Base-by-base conservation (phyloP, 2,113 vertebrate genomes). In the Lamprologus sp. region DNA sequence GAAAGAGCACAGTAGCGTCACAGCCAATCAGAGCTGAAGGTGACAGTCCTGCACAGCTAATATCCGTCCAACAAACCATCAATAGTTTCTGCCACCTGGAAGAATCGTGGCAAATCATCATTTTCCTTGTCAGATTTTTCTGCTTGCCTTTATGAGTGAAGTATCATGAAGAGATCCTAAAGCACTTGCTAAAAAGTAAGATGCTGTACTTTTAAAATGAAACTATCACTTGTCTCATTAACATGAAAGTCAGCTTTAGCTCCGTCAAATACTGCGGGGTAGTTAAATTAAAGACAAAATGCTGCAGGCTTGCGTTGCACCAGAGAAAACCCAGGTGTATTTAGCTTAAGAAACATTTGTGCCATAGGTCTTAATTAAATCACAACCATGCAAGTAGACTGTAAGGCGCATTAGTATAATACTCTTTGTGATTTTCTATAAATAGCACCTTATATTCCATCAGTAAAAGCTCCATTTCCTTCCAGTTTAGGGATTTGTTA, bases 341-440 rank as follows among this genome's bases (percentile, higher is more conserved):
- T 81, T 47, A 81, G 51, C 33, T 40, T 42, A 14, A 86, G 55
- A 87, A n/a, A 45, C 60, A 82, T 33, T 49, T 60, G 42, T 82
- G 33, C 42, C 40, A 84, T 87, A 63, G 42, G 45, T 91, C 84
- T 88, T 92, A 92, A 92, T 93, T 86, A 92, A 93, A 88, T 86
- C 79, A 90, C 33, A 85, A 73, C 84, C 35, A 83, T 79, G 88
- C 42, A 83, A 81, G 83, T 58, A 89, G 73, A 37, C 88, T 85
- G 83, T 89, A 81, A 83, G 84, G 86, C 51, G 58, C 84, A 91
- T 88, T 87, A 85, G 83, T 73, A 82, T 42, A 70, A 83, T 75
- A 35, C 77, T 53, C 56, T 81, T 63, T 70, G 65, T 63, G 33
- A 56, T 88, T 17, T 65, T 82, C 40, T 82, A 79, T 85, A 82